Percentiles rank a stretch among this genome's conserved stretches.
Conservation (phyloP, 2,888 invertebrate species). For the Heliconius ethilla region DNA sequence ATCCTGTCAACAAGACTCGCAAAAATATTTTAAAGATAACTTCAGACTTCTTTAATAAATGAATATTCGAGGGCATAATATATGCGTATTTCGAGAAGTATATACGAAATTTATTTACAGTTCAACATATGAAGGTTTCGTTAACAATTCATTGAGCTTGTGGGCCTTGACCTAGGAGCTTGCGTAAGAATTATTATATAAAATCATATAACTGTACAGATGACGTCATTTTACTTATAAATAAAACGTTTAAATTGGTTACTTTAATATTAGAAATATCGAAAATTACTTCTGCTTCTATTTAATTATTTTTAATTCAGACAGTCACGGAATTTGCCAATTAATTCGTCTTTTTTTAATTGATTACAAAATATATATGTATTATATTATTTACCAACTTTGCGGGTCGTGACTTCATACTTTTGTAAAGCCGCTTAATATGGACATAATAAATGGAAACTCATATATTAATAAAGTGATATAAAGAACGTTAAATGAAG, state of each 20-base stretch:
- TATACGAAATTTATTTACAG: conserved; percentile 20
- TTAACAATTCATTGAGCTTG: conserved; percentile 33
- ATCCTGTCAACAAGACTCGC: background rate
- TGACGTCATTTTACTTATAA: conserved; percentile 14
- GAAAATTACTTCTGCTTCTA: background rate
- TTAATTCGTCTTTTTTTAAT: background rate
- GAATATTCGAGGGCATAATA: background rate
- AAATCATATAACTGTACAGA: conserved; percentile 5
- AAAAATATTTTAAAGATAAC: background rate
- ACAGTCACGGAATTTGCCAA: background rate
- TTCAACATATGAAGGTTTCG: conserved; percentile 27
- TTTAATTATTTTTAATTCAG: background rate
- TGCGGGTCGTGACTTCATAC: background rate
- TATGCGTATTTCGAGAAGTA: background rate
- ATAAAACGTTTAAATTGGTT: background rate
- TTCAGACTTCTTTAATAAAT: background rate
- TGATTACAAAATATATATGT: background rate
- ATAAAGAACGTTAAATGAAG: background rate
- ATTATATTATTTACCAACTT: background rate
- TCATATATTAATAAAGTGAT: background rate
- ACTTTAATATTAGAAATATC: background rate
- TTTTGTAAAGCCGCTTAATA: background rate
- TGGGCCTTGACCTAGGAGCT: conserved; percentile 35
- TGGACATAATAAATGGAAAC: conserved; percentile 1
- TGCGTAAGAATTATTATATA: conserved; percentile 32